phyloP scores from a whole-genome alignment of 1,140 invertebrate genomes.

The Temnothorax longispinosus region DNA sequence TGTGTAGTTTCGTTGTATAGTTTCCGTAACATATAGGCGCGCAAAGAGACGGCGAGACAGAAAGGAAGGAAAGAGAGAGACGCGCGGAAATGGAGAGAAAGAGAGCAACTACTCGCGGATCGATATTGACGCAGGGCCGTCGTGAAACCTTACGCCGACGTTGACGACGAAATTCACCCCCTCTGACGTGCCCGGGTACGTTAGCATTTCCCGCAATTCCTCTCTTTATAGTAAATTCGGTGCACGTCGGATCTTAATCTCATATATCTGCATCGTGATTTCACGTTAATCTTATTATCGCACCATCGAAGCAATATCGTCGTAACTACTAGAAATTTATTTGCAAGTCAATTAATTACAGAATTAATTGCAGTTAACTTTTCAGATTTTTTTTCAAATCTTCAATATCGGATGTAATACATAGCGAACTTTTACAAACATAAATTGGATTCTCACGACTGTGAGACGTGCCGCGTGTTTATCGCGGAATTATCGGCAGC shows the following conservation, averaged over 20 bases:
- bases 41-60: constrained; percentile 71
- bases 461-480: constrained; percentile 31
- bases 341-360: neutral
- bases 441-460: constrained; percentile 25
- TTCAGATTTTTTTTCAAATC: neutral
- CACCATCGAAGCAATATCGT: neutral
- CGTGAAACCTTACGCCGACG: constrained; percentile 64
- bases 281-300: neutral
- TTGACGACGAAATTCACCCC: constrained; percentile 55
- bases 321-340: neutral
- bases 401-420: neutral
- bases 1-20: constrained; percentile 37
- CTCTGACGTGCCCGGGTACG: constrained; percentile 5
- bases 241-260: constrained; percentile 4
- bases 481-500: constrained; percentile 48
- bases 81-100: constrained; percentile 53
- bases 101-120: constrained; percentile 52
- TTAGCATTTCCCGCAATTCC: constrained; percentile 8
- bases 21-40: constrained; percentile 41
- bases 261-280: neutral
- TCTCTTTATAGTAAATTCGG: constrained; percentile 6
- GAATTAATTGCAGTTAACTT: neutral
- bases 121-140: constrained; percentile 70
- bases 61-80: constrained; percentile 37
- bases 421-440: neutral